Conservation (phyloP, 2,113 vertebrate species). For the Dromaius novaehollandiae region DNA sequence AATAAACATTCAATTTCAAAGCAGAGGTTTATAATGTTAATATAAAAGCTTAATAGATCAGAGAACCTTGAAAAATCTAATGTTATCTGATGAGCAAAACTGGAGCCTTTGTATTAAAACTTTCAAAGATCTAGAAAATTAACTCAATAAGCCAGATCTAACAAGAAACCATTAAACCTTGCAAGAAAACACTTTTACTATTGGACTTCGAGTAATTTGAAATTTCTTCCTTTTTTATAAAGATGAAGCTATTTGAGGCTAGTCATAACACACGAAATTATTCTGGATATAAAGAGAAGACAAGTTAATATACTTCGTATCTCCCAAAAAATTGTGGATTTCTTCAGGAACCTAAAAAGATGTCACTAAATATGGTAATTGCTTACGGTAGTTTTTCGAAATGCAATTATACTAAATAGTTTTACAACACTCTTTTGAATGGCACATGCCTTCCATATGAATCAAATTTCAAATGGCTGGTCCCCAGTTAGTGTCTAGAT, state of each 20-base stretch:
- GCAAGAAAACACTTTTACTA: neutral
- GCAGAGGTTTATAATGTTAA: neutral
- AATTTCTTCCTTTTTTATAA: neutral
- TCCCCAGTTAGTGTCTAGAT: neutral
- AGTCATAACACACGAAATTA: neutral
- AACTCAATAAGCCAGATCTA: neutral
- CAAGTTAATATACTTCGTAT: neutral
- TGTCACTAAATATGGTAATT: neutral
- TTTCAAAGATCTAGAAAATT: neutral
- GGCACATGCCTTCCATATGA: neutral
- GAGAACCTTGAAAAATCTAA: neutral
- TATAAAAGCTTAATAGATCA: neutral
- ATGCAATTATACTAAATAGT: neutral
- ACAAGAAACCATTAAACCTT: neutral
- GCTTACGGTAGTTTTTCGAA: neutral
- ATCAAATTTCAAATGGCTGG: neutral
- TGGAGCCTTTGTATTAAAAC: neutral
- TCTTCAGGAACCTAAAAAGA: neutral
- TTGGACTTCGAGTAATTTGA: neutral
- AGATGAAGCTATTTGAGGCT: neutral
- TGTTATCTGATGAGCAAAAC: neutral
- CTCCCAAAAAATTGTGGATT: neutral
- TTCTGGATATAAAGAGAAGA: neutral
- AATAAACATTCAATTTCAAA: neutral
- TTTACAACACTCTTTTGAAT: constrained; percentile 17